These are phyloP conservation scores for Orientallactaga sibirica DNA, from an alignment of 2,797 vertebrate species.

Conservation along the genomic window DNA sequence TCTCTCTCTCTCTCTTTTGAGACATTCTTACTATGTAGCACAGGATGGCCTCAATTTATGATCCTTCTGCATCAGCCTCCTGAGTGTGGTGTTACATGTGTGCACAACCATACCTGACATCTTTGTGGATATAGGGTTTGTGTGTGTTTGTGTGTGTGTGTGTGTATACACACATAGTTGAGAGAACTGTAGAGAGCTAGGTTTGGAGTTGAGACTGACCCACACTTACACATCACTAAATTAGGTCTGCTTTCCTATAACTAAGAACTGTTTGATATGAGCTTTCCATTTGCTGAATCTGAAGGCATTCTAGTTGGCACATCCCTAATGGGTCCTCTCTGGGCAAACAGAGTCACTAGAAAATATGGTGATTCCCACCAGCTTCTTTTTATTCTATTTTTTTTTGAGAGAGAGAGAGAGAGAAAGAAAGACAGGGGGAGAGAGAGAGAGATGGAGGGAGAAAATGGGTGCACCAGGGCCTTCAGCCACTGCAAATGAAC, in stretches of 20 bases:
- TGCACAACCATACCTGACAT: background rate
- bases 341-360: background rate
- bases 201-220: background rate
- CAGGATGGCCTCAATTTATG: background rate
- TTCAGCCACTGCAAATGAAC: too few species aligned
- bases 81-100: background rate
- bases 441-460: too few species aligned
- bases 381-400: background rate
- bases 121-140: too few species aligned
- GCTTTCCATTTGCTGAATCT: conserved; percentile 38
- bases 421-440: too few species aligned
- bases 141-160: too few species aligned
- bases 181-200: background rate
- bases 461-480: too few species aligned
- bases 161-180: background rate
- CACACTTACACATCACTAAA: background rate
- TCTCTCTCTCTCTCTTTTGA: too few species aligned
- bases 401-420: too few species aligned
- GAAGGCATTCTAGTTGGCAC: conserved; percentile 54
- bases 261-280: conserved; percentile 31
- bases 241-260: conserved; percentile 34
- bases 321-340: conserved; percentile 2
- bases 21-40: background rate
- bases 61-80: background rate
- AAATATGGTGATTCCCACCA: background rate